A percentile compares a stretch with the other conserved stretches of the same genome.
Evolutionary conservation across 2,113 vertebrate genomes (phyloP).

Genomic region (Guaruba guarouba): DNA sequence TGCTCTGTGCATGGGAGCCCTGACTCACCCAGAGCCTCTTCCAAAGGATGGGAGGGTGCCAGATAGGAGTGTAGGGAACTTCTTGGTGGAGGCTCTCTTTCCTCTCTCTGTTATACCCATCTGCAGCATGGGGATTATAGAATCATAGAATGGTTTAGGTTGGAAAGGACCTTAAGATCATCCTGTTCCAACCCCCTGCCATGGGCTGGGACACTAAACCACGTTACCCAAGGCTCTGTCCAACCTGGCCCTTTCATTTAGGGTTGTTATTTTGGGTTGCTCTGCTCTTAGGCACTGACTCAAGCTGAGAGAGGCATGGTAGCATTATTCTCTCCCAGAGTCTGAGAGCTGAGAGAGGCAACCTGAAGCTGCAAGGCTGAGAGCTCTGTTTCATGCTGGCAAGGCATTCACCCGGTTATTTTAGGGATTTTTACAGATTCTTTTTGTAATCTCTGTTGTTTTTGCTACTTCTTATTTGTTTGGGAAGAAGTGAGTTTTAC

Average conservation of each 20-base stretch:
- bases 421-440: neutral
- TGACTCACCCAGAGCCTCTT: neutral
- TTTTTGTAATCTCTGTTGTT: neutral
- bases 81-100: neutral
- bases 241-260: neutral
- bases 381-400: neutral
- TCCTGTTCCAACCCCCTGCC: neutral
- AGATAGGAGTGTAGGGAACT: neutral
- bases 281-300: neutral
- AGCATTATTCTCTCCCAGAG: neutral
- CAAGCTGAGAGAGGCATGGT: neutral
- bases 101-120: neutral
- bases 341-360: neutral
- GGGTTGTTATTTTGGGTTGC: neutral
- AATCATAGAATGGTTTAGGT: neutral
- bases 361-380: neutral
- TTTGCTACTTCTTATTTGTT: neutral
- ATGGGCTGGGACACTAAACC: neutral
- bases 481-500: neutral
- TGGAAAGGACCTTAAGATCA: neutral
- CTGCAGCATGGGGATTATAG: neutral
- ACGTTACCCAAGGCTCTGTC: neutral
- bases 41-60: neutral
- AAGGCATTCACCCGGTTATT: neutral
- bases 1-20: neutral